Evolutionary conservation across 2,113 vertebrate species (phyloP), one percentile per base, ranked within the genome.

Genomic region (Scomber japonicus): DNA sequence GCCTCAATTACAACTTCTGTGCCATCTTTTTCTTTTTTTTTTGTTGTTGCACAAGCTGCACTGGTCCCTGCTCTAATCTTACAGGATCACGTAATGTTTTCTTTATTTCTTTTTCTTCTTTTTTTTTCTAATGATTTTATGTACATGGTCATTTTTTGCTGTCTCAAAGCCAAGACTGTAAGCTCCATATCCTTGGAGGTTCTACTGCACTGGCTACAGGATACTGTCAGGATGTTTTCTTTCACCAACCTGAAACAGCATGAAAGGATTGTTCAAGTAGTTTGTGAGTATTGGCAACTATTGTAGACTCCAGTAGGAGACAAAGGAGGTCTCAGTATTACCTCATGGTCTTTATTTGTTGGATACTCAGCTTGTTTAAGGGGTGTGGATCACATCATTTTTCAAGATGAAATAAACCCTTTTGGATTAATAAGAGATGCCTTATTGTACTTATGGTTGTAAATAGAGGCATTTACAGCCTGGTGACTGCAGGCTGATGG

Each of bases 51-150:
- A 64, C 56, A 19, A 54, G 56, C 60, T 78, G 62, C 79, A 65
- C 44, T 57, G 61, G 76, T 83, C 65, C 49, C 45, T 82, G 60
- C 21, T 9, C 3, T 84, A 83, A 89, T 82, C 79, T 65, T 53
- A 11, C 49, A 27, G 69, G 82, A 82, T 88, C 72, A 62, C 56
- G 11, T 86, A 76, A 24, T 82, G 59, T 86, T 86, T 86, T 87
- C 62, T 40, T 76, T 27, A 27, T 27, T 27, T 27, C 24, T 27
- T 57, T 80, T 2, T 73, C 2, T 27, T 27, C 24, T 27, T 57
- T 80, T 2, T 73, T 86, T 84, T 83, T 76, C 35, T 65, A 83
- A 83, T 88, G n/a, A 88, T 81, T 90, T 90, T 54, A 78, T 88
- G 72, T 80, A 7, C 44, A 69, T 50, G 24, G 60, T 74, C 17